These are phyloP conservation scores for Carcinoscorpius rotundicauda DNA, from an alignment of 1,140 invertebrate genomes.

Conservation along the genomic window DNA sequence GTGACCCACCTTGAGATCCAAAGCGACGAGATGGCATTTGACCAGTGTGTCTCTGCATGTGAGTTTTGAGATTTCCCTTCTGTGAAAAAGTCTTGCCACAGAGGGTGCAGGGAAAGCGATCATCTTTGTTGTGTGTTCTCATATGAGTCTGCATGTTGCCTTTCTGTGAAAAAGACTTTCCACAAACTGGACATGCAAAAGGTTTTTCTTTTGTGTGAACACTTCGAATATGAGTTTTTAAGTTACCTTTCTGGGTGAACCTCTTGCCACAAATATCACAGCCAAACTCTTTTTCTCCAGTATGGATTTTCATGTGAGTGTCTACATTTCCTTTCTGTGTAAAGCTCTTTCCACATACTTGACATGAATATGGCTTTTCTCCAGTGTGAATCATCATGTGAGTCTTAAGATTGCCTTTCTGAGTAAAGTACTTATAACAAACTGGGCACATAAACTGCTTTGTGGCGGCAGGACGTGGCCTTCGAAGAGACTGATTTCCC, in stretches of 20 bases:
- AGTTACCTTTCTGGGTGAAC: constrained; percentile 28
- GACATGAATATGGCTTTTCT: constrained; percentile 34
- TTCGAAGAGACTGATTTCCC: too few species aligned
- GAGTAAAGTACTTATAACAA: constrained; percentile 26
- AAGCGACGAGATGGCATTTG: constrained; percentile 13
- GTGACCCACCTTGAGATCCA: neutral
- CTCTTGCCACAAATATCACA: constrained; percentile 25
- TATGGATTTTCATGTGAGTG: constrained; percentile 31
- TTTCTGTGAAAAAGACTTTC: constrained; percentile 31
- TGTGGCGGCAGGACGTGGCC: constrained; percentile 13
- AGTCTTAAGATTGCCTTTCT: constrained; percentile 37
- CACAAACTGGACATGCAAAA: constrained; percentile 27
- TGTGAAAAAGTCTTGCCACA: constrained; percentile 46
- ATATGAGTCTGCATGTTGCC: constrained; percentile 81
- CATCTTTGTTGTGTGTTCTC: constrained; percentile 73
- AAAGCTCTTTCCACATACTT: constrained; percentile 30
- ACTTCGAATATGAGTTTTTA: constrained; percentile 94
- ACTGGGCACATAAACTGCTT: constrained; percentile 27
- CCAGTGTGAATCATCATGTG: constrained; percentile 46
- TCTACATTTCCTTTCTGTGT: constrained; percentile 31
- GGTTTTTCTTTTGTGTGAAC: constrained; percentile 56
- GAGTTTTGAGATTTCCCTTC: constrained; percentile 47
- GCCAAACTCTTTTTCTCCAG: constrained; percentile 26
- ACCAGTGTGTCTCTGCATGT: constrained; percentile 39
- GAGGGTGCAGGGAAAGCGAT: constrained; percentile 27